Percentiles rank a stretch among this genome's conserved stretches.
phyloP scores from a whole-genome alignment of 2,113 vertebrate species.

The Oophaga pumilio region DNA sequence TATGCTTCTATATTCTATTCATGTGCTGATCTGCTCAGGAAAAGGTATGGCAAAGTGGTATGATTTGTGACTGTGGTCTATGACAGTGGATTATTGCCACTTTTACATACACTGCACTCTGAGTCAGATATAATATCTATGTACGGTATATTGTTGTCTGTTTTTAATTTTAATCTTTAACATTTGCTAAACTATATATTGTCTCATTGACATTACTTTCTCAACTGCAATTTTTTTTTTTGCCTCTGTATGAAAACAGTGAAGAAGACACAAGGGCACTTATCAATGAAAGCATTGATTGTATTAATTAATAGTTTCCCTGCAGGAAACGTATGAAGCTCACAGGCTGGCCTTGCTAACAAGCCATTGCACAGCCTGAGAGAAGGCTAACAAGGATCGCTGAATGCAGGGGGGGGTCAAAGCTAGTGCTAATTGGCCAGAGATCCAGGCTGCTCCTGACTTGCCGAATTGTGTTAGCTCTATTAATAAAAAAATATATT shows the following conservation, averaged over 20 bases:
- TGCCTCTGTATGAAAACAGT: conserved; percentile 1
- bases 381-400: conserved; percentile 42
- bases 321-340: conserved; percentile 30
- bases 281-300: conserved; percentile 49
- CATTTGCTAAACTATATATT: neutral
- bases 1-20: too few relatives aligned
- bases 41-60: too few relatives aligned
- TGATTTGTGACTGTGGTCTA: too few relatives aligned
- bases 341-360: conserved; percentile 46
- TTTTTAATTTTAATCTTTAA: neutral
- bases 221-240: neutral
- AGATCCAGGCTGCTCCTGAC: conserved; percentile 9
- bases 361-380: conserved; percentile 47
- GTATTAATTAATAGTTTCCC: conserved; percentile 49
- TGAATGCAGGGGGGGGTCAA: conserved; percentile 41
- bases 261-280: conserved; percentile 23
- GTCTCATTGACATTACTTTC: neutral
- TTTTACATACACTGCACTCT: neutral
- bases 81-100: too few relatives aligned
- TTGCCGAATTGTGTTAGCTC: conserved; percentile 12
- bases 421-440: conserved; percentile 42
- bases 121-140: too few relatives aligned
- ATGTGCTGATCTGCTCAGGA: too few relatives aligned
- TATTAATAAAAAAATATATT: conserved; percentile 18
- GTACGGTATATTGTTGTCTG: neutral